Base-by-base conservation (phyloP, 2,113 vertebrate genomes). In the Nannobrachium achirus region DNA sequence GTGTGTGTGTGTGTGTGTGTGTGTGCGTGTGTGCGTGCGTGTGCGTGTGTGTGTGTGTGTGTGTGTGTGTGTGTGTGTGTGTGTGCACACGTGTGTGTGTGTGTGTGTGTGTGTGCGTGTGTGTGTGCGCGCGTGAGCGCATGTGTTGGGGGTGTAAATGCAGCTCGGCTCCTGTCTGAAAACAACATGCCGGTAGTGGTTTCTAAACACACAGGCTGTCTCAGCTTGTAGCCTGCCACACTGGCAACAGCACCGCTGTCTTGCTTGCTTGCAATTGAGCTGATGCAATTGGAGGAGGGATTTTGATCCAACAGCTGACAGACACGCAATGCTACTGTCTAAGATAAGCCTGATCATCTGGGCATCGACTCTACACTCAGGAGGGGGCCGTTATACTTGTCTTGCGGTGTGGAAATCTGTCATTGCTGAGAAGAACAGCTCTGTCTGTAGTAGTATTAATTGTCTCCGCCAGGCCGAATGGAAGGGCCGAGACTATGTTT, bases 201-300 rank as follows among this genome's bases (percentile, higher is more conserved):
- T 1, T 0, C 40, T 39, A 4, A 70, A 84, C 80, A 84, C 83
- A 88, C 85, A 87, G 71, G 76, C 56, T 80, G 79, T 86, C 73
- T 83, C 72, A 68, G 69, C 64, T 13, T 76, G 79, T 8, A 69
- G 80, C 74, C 63, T 84, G 77, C 83, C 83, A 82, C 78, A 15
- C 49, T 76, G 81, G 82, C 80, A 79, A 76, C 71, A 61, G 76
- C 67, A 66, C 74, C 14, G 63, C 77, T 74, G 76, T 79, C 63
- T 65, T 16, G 44, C 67, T 67, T 16, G 44, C 67, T 56, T 40
- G 11, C 62, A 11, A 63, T 66, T 58, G 49, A 63, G 71, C 66
- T 58, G 64, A 65, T 60, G 68, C 61, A 49, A 59, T 68, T n/a
- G 33, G 63, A 8, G 68, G 53, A 44, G 16, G 20, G 73, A 67